Percentiles rank a stretch among this genome's conserved stretches.
phyloP scores from a whole-genome alignment of 2,888 invertebrate genomes.

The Apotomis turbidana region DNA sequence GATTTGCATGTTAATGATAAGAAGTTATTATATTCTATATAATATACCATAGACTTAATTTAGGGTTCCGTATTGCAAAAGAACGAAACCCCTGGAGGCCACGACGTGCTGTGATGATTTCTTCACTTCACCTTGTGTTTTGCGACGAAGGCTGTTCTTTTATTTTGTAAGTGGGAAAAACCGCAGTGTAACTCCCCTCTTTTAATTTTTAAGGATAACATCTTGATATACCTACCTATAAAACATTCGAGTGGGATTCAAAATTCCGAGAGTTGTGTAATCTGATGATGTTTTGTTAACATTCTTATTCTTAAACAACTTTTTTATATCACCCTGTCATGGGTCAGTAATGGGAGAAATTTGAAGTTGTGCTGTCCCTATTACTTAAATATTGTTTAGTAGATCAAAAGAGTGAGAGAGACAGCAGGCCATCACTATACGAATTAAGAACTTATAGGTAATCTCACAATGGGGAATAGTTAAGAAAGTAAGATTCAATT shows the following conservation, averaged over 20 bases:
- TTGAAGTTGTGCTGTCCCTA: too few species aligned
- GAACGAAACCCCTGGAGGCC: too few species aligned
- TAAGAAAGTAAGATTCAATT: too few species aligned
- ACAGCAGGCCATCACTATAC: too few species aligned
- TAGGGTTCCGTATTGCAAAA: neutral
- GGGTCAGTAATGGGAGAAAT: too few species aligned
- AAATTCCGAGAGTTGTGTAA: neutral
- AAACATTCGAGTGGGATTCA: neutral
- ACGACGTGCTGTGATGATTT: too few species aligned
- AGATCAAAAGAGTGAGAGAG: too few species aligned
- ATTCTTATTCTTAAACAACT: neutral
- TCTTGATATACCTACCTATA: too few species aligned
- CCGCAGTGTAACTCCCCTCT: neutral
- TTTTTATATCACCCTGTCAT: too few species aligned
- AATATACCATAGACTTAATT: neutral
- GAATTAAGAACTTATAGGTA: too few species aligned
- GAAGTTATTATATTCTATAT: neutral
- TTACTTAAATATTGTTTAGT: too few species aligned
- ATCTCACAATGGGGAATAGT: too few species aligned
- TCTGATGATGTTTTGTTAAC: neutral
- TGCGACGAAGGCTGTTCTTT: neutral
- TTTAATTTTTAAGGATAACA: constrained; percentile 1
- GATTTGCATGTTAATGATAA: constrained; percentile 3
- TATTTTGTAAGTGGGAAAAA: constrained; percentile 1
- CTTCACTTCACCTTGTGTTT: neutral